Evolutionary conservation across 2,888 invertebrate genomes (phyloP).

Genomic region (Agriopis aurantiaria): DNA sequence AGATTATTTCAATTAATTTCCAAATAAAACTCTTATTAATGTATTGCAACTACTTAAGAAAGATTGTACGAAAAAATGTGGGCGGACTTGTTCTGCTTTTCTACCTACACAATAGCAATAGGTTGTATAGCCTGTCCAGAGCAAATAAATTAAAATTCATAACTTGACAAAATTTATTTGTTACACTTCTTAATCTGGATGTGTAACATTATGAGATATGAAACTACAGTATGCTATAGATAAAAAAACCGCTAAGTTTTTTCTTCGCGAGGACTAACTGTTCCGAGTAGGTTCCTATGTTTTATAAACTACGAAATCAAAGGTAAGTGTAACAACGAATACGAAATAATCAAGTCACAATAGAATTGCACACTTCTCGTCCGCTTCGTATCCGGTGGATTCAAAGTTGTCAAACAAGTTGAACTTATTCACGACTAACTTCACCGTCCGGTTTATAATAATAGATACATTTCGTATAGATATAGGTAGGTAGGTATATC

Average conservation of each 20-base stretch:
- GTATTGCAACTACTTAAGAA: background rate
- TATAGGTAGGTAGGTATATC: background rate
- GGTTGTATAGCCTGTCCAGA: background rate
- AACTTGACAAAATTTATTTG: background rate
- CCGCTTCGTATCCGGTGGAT: conserved; percentile 40
- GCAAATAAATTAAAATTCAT: conserved; percentile 10
- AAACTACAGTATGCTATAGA: background rate
- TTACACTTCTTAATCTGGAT: background rate
- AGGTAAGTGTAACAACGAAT: background rate
- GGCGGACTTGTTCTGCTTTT: conserved; percentile 15
- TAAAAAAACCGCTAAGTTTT: background rate
- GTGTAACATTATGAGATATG: background rate
- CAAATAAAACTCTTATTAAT: background rate
- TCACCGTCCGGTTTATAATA: conserved; percentile 41
- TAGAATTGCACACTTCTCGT: conserved; percentile 36
- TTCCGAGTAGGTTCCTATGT: background rate
- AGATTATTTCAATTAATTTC: background rate
- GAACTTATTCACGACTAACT: conserved; percentile 42
- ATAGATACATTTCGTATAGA: conserved; percentile 18
- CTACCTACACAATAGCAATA: background rate
- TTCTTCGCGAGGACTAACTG: background rate
- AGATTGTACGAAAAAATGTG: background rate
- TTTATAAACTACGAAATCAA: background rate
- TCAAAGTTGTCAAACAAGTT: conserved; percentile 47
- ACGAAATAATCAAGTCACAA: conserved; percentile 18